These are phyloP conservation scores for Drosophila melanosoma DNA, from an alignment of 2,888 invertebrate genomes.

Conservation along the genomic window DNA sequence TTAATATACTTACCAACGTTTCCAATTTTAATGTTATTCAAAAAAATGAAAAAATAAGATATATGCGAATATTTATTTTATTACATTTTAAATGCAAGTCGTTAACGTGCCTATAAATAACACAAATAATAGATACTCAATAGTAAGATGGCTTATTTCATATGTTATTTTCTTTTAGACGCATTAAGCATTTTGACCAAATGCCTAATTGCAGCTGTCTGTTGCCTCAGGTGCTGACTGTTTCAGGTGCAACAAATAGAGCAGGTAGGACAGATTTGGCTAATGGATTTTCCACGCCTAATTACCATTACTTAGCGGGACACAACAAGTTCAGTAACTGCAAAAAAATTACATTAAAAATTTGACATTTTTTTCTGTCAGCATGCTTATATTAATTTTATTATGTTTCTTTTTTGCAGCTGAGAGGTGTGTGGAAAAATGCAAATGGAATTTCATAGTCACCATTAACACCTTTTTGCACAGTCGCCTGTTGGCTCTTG, in stretches of 20 bases:
- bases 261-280: slow-evolving; percentile 20
- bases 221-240: slow-evolving; percentile 27
- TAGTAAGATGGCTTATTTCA: not conserved
- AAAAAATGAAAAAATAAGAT: not conserved
- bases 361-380: slow-evolving; percentile 47
- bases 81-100: not conserved
- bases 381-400: slow-evolving; percentile 52
- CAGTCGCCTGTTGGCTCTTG: slow-evolving; percentile 47
- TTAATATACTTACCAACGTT: not conserved
- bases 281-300: slow-evolving; percentile 79
- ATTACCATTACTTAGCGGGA: slow-evolving; percentile 74
- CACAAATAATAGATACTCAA: not conserved
- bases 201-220: slow-evolving; percentile 40
- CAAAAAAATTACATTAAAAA: slow-evolving; percentile 72
- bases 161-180: not conserved
- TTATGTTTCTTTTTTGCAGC: slow-evolving; percentile 44
- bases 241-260: slow-evolving; percentile 16
- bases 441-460: slow-evolving; percentile 81
- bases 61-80: not conserved
- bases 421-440: slow-evolving; percentile 58
- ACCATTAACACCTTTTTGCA: slow-evolving; percentile 79
- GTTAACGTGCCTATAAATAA: not conserved
- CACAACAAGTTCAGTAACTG: slow-evolving; percentile 15
- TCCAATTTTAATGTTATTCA: not conserved
- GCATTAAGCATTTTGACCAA: not conserved